Base-by-base conservation (phyloP, 53 echinoderm and acorn worm genomes). In the Astropecten irregularis region DNA sequence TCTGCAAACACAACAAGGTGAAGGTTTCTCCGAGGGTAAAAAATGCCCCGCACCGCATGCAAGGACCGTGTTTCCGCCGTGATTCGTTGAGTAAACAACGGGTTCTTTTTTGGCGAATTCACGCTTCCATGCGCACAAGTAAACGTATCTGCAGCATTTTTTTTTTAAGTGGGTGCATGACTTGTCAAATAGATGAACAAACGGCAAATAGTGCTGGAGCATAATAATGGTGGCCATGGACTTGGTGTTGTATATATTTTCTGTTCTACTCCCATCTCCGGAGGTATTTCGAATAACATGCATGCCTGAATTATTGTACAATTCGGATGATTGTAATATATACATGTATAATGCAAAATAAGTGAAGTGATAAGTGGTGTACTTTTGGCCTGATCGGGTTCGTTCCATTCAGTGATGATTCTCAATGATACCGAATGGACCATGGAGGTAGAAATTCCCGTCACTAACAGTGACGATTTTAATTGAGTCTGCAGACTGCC, bases 161-260 rank as follows among this genome's bases (percentile, higher is more conserved):
- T 77, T 4, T 13, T 20, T 11, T 11, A 42, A 42, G 42, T 74
- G 77, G 55, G 54, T 35, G 53, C 73, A 53, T 79, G 62, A 79
- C 79, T 79, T 62, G 63, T 27, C 79, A 79, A 79, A 79, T 40
- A 79, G 33, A 11, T 20, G 71, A 57, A 26, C 56, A 55, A 40
- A 57, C 22, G 58, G 39, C n/a, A n/a, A n/a, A n/a, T n/a, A n/a
- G 26, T 37, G 76, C 33, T 21, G 19, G 58, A 76, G 57, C 56
- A 76, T 76, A 40, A 39, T 26, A 76, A 42, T 40, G 56, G 25
- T 40, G 76, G 27, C 76, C 76, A 37, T 76, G 58, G 56, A 76
- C 76, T 58, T 76, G 76, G 39, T 57, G 71, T 56, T 58, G 40
- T 31, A 14, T 39, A 27, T 67, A 57, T 58, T 52, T n/a, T n/a